Base-by-base conservation (phyloP, 92 coral and sea anemone species). In the Zoanthus solanderi region DNA sequence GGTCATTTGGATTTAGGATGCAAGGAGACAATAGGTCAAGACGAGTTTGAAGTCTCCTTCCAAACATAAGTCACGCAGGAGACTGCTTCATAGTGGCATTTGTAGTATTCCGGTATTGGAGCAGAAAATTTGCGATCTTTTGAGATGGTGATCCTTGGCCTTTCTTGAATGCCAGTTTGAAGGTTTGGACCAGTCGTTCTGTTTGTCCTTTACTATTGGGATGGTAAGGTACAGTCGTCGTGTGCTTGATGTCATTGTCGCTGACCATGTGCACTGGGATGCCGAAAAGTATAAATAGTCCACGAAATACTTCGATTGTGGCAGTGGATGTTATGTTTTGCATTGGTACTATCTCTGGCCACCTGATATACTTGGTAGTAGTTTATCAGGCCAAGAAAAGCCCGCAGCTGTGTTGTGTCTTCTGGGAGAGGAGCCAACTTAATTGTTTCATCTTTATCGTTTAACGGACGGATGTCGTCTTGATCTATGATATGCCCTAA, bases 201-300 rank as follows among this genome's bases (percentile, higher is more conserved):
- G 78, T 47, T 29, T 31, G 48, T 10, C 48, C 16, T 18, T 9
- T 11, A 11, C 17, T 14, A 37, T 31, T 14, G n/a, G 56, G 58
- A 46, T 73, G 78, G 54, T 45, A 73, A 29, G 78, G 54, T 37
- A 9, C 78, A n/a, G 78, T 60, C 14, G 88, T 83, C 23, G 69
- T 73, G 71, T 83, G 84, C 75, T 67, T 75, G 7, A 89, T 75
- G 17, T 84, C 92, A n/a, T 88, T 88, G 76, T 88, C 72, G 48
- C 87, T 88, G 71, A 84, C 88, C 3, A 84, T 5, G 10, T 83
- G 88, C 46, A 52, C n/a, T 28, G 79, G 88, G 50, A 84, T 13
- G 1, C 87, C 87, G 30, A 47, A 79, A 7, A 80, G 77, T 11
- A 87, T 87, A 57, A 69, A 71, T 5, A 48, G 87, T 37, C 65